These are phyloP conservation scores for Mnemiopsis leidyi DNA, from an alignment of 37 sponge, comb jelly and placozoan species.

Conservation along the genomic window DNA sequence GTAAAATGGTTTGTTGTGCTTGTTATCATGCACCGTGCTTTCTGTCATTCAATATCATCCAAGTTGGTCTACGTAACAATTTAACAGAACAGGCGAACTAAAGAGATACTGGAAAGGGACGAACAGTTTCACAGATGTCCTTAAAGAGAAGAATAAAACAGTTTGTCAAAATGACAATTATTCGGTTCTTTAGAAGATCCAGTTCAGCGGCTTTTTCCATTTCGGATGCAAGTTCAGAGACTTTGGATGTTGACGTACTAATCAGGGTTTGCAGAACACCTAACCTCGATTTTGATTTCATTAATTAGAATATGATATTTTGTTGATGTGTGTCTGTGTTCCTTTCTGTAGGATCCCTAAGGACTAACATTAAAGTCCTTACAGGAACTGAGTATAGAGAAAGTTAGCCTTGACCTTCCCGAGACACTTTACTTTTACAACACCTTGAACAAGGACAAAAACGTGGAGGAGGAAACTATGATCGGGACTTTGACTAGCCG, in stretches of 20 bases:
- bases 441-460: background rate
- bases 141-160: background rate
- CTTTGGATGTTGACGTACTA: background rate
- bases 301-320: no score
- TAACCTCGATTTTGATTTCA: no score
- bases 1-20: no score
- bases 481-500: background rate
- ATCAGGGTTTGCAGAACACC: background rate
- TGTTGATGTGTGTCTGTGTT: no score
- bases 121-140: background rate
- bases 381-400: background rate
- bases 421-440: background rate
- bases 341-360: no score
- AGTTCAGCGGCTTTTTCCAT: background rate
- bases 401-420: background rate
- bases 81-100: no score
- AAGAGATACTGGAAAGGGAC: no score
- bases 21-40: no score
- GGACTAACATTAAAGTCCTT: background rate
- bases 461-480: background rate
- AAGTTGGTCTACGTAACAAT: no score
- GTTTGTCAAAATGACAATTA: background rate
- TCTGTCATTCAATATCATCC: no score
- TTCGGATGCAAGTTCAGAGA: background rate
- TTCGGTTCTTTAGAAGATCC: background rate